Evolutionary conservation across 23 tunicate species (phyloP).

Genomic region (Ciona savignyi): DNA sequence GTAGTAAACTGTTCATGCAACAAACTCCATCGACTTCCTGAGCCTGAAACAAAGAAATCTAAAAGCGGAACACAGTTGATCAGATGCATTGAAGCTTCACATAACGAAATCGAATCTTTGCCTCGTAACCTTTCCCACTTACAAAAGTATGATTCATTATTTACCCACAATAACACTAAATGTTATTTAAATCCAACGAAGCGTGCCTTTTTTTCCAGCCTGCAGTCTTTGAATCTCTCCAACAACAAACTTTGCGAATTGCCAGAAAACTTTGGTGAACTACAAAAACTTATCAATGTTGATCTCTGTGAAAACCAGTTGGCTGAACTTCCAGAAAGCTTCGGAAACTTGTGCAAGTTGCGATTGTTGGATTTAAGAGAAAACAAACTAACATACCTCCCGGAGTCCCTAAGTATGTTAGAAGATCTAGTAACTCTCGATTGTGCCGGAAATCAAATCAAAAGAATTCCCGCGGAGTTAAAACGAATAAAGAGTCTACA

Average conservation of each 20-base stretch:
- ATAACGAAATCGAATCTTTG: conserved; percentile 53
- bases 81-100: conserved; percentile 51
- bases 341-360: conserved; percentile 41
- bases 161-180: too few relatives aligned
- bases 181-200: too few relatives aligned
- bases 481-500: conserved; percentile 43
- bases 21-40: conserved; percentile 48
- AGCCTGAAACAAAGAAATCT: conserved; percentile 51
- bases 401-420: conserved; percentile 40
- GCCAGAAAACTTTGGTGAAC: conserved; percentile 41
- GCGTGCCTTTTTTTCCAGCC: background rate
- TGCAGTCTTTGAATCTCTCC: background rate
- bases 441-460: conserved; percentile 69
- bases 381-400: conserved; percentile 44
- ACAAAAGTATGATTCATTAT: conserved; percentile 23
- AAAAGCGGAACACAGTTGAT: conserved; percentile 9
- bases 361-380: conserved; percentile 61
- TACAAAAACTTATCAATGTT: conserved; percentile 30
- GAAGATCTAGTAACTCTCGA: conserved; percentile 54
- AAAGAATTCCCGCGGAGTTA: conserved; percentile 35
- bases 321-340: conserved; percentile 35
- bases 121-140: conserved; percentile 37
- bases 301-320: conserved; percentile 62
- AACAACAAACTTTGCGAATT: conserved; percentile 38
- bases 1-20: conserved; percentile 44